Evolutionary conservation across 2,113 vertebrate genomes (phyloP), one percentile per base, ranked within the genome.

Genomic region (Tupaia chinensis): DNA sequence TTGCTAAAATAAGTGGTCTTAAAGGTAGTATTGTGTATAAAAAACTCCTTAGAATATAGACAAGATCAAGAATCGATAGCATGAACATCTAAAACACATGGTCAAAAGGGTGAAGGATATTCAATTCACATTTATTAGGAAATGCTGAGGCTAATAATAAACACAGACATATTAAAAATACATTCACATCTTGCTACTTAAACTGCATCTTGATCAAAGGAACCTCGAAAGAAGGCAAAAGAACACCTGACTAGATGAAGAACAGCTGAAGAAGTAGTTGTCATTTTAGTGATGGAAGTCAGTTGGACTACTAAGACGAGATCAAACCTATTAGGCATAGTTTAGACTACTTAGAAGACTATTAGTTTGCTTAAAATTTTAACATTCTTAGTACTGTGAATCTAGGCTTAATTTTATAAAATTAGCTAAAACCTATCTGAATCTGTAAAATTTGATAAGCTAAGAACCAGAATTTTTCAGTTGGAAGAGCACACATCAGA

Each of bases 81-180:
- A 78, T 34, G 65, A 95, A 90, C 23, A 92, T 80, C 60, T 94
- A 84, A 95, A 95, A 68, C 79, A 61, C 61, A 76, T 22, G 5
- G 29, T 14, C 15, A 56, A 66, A 29, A 27, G 7, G 15, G 65
- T 74, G 70, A 88, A 95, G 60, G 53, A 69, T 90, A 95, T 95
- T 95, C 74, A 93, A 76, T 77, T 91, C 89, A 93, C 93, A 82
- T 77, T 85, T 93, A 73, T n/a, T 44, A 95, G 77, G 94, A 97
- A 92, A 92, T 86, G 34, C 27, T 86, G 34, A 56, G 6, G 54
- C 65, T 70, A 78, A 91, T 61, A 91, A 32, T 25, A 86, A 58
- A 25, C 54, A 82, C 7, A 76, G 87, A 92, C 61, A n/a, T 93
- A 61, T 34, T 95, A 70, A 54, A 95, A 95, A 82, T 34, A 25